A percentile compares a stretch with the other conserved stretches of the same genome.
Conservation (phyloP, 2,113 vertebrate species). For the Cariama cristata region DNA sequence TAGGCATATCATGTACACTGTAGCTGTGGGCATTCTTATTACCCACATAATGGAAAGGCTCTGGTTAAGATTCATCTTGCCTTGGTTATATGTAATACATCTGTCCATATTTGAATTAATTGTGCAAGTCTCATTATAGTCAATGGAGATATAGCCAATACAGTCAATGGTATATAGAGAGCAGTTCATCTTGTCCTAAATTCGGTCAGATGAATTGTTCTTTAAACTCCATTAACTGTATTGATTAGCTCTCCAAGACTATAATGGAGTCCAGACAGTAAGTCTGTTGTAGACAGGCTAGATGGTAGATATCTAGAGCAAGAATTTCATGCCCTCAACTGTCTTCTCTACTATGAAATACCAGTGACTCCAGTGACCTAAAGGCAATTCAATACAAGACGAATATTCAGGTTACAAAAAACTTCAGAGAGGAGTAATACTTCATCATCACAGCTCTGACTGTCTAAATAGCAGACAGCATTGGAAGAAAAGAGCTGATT, state of each 20-base stretch:
- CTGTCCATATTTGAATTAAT: neutral
- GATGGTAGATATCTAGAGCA: neutral
- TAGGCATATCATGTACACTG: neutral
- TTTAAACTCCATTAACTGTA: conserved; percentile 39
- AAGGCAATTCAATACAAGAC: neutral
- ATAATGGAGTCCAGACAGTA: neutral
- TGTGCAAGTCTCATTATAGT: neutral
- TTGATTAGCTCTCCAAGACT: conserved; percentile 10
- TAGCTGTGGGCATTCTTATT: neutral
- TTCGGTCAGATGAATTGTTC: conserved; percentile 22
- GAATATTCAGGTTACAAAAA: neutral
- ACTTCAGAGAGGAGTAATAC: neutral
- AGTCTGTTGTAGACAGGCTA: neutral
- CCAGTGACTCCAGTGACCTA: neutral
- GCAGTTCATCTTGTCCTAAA: conserved; percentile 3
- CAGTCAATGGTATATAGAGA: neutral
- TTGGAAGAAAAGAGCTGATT: neutral
- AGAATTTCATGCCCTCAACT: neutral
- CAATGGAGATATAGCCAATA: neutral
- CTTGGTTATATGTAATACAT: neutral
- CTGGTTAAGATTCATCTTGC: neutral
- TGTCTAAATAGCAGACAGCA: neutral
- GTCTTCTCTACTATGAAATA: neutral
- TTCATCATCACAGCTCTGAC: neutral
- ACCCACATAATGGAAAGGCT: neutral